Base-by-base conservation (phyloP, 2,113 vertebrate species). In the Halichoeres trimaculatus region DNA sequence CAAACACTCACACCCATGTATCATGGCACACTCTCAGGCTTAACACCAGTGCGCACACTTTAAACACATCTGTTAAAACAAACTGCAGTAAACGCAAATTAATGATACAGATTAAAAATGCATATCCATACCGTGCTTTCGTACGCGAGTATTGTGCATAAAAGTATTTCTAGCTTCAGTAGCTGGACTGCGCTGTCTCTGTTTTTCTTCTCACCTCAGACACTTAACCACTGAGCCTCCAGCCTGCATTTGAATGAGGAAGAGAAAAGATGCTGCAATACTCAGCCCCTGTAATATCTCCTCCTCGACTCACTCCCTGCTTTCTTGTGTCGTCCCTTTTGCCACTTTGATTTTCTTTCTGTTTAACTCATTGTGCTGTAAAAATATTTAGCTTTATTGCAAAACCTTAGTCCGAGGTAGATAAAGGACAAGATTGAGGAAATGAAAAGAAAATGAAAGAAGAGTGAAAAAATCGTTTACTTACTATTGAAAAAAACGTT, bases 401-500 rank as follows among this genome's bases (percentile, higher is more conserved):
- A 6, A 60, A 68, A 58, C 47, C 69, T 62, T 23, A 67, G 69
- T 72, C 47, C 52, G 30, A 35, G 12, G 43, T 11, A 60, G 69
- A 85, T 77, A 63, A 56, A 45, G 78, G 75, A 55, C 50, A 72
- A 83, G 69, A 87, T 75, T 8, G 66, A 81, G 53, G 61, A 48
- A 59, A 51, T 52, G 53, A 57, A 71, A 68, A 62, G 55, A 23
- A 80, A 20, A 36, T 43, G 57, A 63, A 38, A 26, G 60, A 0
- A 13, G 23, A 8, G 43, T 2, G 48, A 41, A 66, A 75, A 57
- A 79, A 83, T 83, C n/a, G 13, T 70, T 75, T 73, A 43, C 58
- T 47, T 74, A 86, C 70, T 68, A 74, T 82, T n/a, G 69, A 67
- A 57, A 72, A 54, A 45, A 63, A 43, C 56, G 59, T 80, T 63